phyloP scores from a whole-genome alignment of 2,888 invertebrate genomes.

The Agrochola litura region DNA sequence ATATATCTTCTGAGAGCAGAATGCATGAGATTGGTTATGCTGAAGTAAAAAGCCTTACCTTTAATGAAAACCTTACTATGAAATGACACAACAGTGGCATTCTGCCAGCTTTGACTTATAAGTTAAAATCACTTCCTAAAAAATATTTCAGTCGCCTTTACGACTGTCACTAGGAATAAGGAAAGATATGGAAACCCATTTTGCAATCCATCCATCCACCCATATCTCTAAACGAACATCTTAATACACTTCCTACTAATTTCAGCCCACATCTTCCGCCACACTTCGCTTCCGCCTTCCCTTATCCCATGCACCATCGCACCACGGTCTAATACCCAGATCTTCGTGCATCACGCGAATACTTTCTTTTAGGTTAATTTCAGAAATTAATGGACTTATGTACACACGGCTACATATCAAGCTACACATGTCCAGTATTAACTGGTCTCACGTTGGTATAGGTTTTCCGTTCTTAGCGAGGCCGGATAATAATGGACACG shows the following conservation, averaged over 20 bases:
- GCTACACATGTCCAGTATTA: neutral
- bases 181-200: neutral
- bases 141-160: too few species aligned
- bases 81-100: neutral
- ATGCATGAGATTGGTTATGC: neutral
- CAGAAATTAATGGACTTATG: conserved; percentile 58
- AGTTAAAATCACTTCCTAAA: neutral
- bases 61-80: too few species aligned
- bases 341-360: conserved; percentile 75
- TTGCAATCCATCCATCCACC: neutral
- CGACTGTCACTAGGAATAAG: neutral
- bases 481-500: neutral
- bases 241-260: neutral
- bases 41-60: neutral
- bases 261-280: neutral
- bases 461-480: neutral
- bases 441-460: neutral
- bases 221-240: conserved; percentile 19
- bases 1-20: neutral
- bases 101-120: neutral
- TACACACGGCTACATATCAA: conserved; percentile 13
- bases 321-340: conserved; percentile 75
- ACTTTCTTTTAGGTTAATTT: conserved; percentile 70
- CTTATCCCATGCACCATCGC: conserved; percentile 54
- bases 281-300: conserved; percentile 27